Evolutionary conservation across 2,797 vertebrate genomes (phyloP), one percentile per base, ranked within the genome.

Genomic region (Toxotes lorentzi): DNA sequence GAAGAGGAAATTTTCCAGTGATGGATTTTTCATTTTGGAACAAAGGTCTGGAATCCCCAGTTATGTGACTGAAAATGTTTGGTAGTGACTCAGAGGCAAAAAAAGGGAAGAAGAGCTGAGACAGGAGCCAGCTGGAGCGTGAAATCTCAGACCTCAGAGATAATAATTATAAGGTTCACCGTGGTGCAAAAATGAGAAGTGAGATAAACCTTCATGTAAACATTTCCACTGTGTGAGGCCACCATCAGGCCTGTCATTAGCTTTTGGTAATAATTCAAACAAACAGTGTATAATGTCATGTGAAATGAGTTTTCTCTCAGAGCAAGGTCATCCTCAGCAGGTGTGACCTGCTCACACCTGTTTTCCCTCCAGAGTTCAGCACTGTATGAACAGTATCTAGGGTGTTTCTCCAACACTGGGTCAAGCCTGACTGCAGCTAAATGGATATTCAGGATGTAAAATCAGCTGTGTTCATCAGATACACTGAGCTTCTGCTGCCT

Each of bases 401-500:
- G 30, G 7, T 56, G 63, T 59, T 62, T 43, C 66, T 78, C 27
- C 6, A 8, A 43, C 66, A 1, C 53, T 59, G 71, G 86, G 64
- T 82, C 60, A 43, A 70, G 56, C 68, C 82, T 74, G 78, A 47
- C 71, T 82, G 84, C 73, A 83, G 79, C 43, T 41, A 45, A 63
- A 83, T 72, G 56, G 78, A 78, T 75, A 38, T 45, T 59, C 73
- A 75, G 62, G 73, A 51, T 77, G 70, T 32, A 30, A 47, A 47
- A 21, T 19, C 61, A 23, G 78, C 58, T n/a, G 47, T 14, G 69
- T 1, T 41, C 10, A 5, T 17, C 38, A 47, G 64, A 58, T 41
- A 80, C 21, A 32, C 64, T 69, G 30, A 70, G 35, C 16, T 67
- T 78, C 56, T 91, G 82, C 71, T 82, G 78, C 90, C 79, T 51